Evolutionary conservation across 2,797 vertebrate genomes (phyloP).

Genomic region (Bradypus variegatus): DNA sequence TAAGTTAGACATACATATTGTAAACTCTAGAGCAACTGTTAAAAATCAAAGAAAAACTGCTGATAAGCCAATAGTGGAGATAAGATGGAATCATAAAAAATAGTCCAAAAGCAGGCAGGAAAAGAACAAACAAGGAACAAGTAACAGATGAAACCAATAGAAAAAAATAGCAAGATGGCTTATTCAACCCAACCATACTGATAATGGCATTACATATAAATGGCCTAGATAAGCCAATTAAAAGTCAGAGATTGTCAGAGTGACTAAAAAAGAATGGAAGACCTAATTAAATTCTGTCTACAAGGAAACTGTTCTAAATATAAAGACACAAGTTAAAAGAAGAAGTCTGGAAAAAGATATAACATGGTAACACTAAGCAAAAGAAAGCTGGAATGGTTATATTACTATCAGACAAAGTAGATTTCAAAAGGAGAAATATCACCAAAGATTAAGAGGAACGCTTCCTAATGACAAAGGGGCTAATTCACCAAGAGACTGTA

Average conservation of each 20-base stretch:
- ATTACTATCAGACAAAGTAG: no score
- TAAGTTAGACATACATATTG: not conserved
- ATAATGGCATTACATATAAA: not conserved
- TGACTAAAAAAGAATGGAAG: not conserved
- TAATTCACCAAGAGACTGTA: not conserved
- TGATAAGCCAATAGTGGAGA: not conserved
- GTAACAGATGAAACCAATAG: not conserved
- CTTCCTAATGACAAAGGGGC: not conserved
- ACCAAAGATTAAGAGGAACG: no score
- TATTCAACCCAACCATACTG: not conserved
- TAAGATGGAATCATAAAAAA: not conserved
- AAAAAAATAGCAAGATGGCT: not conserved
- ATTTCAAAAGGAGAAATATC: no score
- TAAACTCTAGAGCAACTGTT: not conserved
- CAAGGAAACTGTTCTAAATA: not conserved
- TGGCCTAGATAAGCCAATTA: not conserved
- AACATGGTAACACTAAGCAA: no score
- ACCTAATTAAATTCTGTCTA: not conserved
- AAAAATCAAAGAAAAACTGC: not conserved
- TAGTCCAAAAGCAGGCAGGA: not conserved
- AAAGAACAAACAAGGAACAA: not conserved
- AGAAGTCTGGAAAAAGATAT: not conserved
- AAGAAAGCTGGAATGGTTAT: no score
- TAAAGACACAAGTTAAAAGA: not conserved
- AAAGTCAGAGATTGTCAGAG: not conserved